Evolutionary conservation across 2,888 invertebrate species (phyloP).

Genomic region (Aporophyla nigra): DNA sequence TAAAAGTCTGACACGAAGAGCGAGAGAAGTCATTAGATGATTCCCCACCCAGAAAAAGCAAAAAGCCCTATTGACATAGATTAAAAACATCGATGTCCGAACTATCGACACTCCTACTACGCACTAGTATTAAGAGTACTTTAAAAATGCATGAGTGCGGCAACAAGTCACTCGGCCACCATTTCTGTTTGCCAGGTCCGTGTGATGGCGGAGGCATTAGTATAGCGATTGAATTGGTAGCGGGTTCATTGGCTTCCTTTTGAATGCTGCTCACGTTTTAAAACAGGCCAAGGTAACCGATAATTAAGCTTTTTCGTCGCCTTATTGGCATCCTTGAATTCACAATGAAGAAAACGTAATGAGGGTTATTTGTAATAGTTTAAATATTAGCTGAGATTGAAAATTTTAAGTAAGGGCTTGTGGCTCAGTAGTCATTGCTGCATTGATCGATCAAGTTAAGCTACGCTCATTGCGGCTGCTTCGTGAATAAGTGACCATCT

Average conservation of each 20-base stretch:
- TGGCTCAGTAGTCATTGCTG: no score
- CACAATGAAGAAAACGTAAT: background rate
- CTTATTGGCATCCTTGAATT: background rate
- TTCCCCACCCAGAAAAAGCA: no score
- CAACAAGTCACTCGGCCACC: slow-evolving; percentile 64
- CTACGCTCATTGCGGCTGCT: no score
- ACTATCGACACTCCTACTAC: background rate
- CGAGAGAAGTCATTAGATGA: no score
- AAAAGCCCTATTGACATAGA: no score
- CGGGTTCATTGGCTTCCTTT: background rate
- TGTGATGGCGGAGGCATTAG: slow-evolving; percentile 34
- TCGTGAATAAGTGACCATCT: no score
- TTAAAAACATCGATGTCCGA: background rate
- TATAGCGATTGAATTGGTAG: slow-evolving; percentile 52
- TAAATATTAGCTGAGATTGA: background rate
- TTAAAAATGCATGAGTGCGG: slow-evolving; percentile 64
- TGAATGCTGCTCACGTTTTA: slow-evolving; percentile 20
- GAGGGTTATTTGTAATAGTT: background rate
- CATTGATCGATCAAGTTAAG: no score
- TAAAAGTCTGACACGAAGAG: no score
- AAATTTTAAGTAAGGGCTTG: background rate
- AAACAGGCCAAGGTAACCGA: background rate
- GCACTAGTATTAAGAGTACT: slow-evolving; percentile 43
- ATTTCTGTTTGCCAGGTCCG: slow-evolving; percentile 43
- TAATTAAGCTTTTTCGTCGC: background rate